Evolutionary conservation across 92 coral and sea anemone genomes (phyloP), one percentile per base, ranked within the genome.

Genomic region (Actinernus sp.): DNA sequence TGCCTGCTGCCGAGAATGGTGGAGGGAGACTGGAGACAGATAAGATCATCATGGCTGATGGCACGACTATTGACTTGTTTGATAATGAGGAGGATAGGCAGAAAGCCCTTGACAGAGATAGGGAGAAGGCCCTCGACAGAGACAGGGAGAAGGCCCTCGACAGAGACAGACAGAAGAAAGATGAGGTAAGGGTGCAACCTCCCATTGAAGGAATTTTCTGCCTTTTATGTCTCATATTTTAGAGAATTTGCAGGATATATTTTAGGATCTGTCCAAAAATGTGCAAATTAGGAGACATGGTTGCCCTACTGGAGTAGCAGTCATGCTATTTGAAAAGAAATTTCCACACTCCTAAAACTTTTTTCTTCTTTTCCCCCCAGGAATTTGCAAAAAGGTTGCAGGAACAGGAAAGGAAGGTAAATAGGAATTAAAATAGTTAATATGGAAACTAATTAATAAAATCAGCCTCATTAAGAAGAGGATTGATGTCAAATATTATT

Each of bases 1-100:
- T 81, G 8, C 88, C 84, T 20, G 53, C 84, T 1, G 61, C 60
- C n/a, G 82, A 68, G 47, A 49, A 70, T 63, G 65, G 82, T 24
- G 93, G 96, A 33, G 97, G 97, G 2, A 61, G 97, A 45, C 30
- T 90, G 43, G 97, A 90, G 45, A 32, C 81, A 16, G 97, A 94
- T 51, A 78, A 90, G 70, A 94, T 94, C 14, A 89, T 89, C 29
- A 69, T 94, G 88, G 98, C 97, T 10, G 98, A 94, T 72, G 98
- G 98, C 6, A 94, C 98, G 7, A 96, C 87, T 3, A 94, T 94
- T 33, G 88, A 83, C 34, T 73, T 92, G 62, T 91, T 88, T 72
- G 97, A 94, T 19, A 81, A 91, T 17, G 90, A 84, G 41, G 84
- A 80, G 2, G 97, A 91, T 33, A 66, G 88, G 26, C 92, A 92